Evolutionary conservation across 2,888 invertebrate genomes (phyloP).

Genomic region (Ophioninae sp.): DNA sequence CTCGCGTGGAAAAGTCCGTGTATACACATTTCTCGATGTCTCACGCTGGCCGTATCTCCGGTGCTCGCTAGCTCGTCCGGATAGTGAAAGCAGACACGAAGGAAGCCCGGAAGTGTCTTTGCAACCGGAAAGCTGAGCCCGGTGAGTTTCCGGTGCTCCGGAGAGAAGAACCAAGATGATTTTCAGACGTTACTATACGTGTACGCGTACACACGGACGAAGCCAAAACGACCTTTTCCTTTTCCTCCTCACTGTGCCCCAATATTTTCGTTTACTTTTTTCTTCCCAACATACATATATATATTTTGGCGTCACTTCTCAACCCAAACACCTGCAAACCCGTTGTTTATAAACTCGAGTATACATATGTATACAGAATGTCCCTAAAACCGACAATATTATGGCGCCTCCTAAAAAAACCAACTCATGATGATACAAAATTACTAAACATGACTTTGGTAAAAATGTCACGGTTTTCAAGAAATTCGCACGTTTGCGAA

Average conservation of each 20-base stretch:
- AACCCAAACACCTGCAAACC: too few species aligned
- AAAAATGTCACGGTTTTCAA: too few species aligned
- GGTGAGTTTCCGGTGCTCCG: slow-evolving; percentile 41
- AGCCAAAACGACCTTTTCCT: slow-evolving; percentile 37
- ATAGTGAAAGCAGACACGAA: slow-evolving; percentile 58
- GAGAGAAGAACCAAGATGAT: slow-evolving; percentile 37
- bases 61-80: slow-evolving; percentile 24
- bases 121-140: slow-evolving; percentile 66
- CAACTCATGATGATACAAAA: too few species aligned
- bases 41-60: slow-evolving; percentile 13
- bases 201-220: slow-evolving; percentile 31
- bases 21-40: background rate
- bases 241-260: background rate
- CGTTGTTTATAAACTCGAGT: too few species aligned
- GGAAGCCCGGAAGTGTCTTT: slow-evolving; percentile 67
- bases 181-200: slow-evolving; percentile 8
- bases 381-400: too few species aligned
- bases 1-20: background rate
- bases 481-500: too few species aligned
- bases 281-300: too few species aligned
- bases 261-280: slow-evolving; percentile 7
- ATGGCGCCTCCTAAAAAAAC: too few species aligned
- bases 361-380: too few species aligned
- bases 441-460: too few species aligned
- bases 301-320: too few species aligned